Conservation (phyloP, 2,113 vertebrate species). For the Albula goreensis region DNA sequence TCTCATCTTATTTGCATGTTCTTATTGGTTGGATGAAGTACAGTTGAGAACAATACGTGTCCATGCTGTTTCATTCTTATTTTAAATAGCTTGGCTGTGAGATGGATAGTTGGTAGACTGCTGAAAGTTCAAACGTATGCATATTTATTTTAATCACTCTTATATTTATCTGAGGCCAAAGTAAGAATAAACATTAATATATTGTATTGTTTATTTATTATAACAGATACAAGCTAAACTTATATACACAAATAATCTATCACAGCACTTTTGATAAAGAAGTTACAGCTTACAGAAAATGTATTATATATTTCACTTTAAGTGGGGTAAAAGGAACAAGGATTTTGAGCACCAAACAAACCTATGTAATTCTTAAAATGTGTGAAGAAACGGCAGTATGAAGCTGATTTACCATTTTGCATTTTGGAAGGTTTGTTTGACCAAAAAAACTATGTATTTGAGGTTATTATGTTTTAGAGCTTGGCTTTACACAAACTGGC, state of each 20-base stretch:
- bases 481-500: constrained; percentile 38
- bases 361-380: constrained; percentile 32
- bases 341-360: constrained; percentile 19
- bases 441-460: constrained; percentile 51
- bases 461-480: constrained; percentile 43
- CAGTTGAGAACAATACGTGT: constrained; percentile 3
- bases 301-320: too few relatives aligned
- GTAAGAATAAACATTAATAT: not conserved
- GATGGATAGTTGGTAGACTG: not conserved
- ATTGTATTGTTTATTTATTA: too few relatives aligned
- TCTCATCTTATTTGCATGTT: constrained; percentile 63
- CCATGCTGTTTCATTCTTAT: constrained; percentile 18
- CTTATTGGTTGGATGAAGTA: constrained; percentile 49
- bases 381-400: constrained; percentile 49
- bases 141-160: not conserved
- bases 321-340: too few relatives aligned
- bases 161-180: not conserved
- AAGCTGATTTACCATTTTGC: constrained; percentile 43
- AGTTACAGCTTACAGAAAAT: too few relatives aligned
- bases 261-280: too few relatives aligned
- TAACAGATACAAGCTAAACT: too few relatives aligned
- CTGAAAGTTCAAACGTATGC: not conserved
- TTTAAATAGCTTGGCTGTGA: constrained; percentile 5
- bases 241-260: too few relatives aligned
- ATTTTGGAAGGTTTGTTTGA: constrained; percentile 53